Evolutionary conservation across 2,113 vertebrate genomes (phyloP).

Genomic region (Phalacrocorax carbo): DNA sequence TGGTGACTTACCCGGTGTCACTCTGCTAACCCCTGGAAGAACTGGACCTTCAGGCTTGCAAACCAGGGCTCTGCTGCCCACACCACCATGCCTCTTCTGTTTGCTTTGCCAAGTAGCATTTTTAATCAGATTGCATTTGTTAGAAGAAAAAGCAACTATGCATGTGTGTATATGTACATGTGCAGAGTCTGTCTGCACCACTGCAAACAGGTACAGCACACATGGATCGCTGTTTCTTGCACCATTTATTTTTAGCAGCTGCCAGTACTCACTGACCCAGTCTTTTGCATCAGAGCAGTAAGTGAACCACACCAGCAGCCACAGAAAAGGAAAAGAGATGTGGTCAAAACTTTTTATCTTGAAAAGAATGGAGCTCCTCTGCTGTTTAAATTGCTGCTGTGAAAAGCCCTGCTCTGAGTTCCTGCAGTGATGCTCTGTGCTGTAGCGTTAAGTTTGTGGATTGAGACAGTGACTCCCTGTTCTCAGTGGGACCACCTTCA

Average conservation of each 20-base stretch:
- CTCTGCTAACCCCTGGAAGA: neutral
- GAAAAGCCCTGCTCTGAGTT: neutral
- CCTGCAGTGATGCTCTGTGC: neutral
- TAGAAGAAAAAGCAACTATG: neutral
- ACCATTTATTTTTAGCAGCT: neutral
- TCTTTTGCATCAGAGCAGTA: neutral
- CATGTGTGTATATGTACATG: rapidly evolving
- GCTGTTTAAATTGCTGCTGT: neutral
- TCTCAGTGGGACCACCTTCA: neutral
- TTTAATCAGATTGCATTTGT: neutral
- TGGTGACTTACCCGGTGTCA: neutral
- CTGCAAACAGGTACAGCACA: neutral
- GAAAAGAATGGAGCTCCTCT: neutral
- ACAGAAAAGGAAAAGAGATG: neutral
- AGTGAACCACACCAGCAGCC: neutral
- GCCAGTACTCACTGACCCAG: rapidly evolving
- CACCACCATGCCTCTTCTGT: neutral
- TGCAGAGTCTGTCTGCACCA: neutral
- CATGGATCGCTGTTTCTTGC: neutral
- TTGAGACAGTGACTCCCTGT: neutral
- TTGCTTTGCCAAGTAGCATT: neutral
- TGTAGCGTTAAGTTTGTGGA: neutral
- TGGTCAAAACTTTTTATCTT: neutral
- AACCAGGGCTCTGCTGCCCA: neutral
- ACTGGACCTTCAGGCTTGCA: neutral